Evolutionary conservation across 2,888 invertebrate species (phyloP), one percentile per base, ranked within the genome.

Genomic region (Caenorhabditis drosophilae): DNA sequence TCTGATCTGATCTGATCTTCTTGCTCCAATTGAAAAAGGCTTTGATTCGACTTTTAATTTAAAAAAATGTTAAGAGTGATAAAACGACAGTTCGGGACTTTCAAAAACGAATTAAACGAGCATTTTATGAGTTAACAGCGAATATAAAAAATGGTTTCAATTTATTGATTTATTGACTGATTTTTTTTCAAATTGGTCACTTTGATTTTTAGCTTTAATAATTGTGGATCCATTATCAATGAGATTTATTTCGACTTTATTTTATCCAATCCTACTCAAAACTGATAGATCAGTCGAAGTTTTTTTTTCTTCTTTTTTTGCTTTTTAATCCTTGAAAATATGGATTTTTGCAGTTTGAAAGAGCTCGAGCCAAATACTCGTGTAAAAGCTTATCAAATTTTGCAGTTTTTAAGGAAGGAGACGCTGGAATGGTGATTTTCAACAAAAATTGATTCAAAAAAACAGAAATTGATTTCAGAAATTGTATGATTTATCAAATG

Each of bases 191-290:
- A n/a, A n/a, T n/a, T n/a, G n/a, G n/a, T n/a, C n/a, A 9, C 6
- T 40, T 36, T 18, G 2, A 18, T 0, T 47, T 56, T 35, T 36
- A 62, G 63, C 55, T 16, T 36, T 64, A 7, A 12, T 64, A 15
- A 38, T 64, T n/a, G 59, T 59, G 9, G 64, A 64, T 44, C 48
- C 64, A 6, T 44, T 64, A 15, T 54, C 64, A 4, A 55, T 48
- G 48, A 55, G 41, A 53, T 58, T 64, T 18, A 47, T 64, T 15
- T 53, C 50, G 11, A 55, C 54, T 7, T 18, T 64, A n/a, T 57
- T 63, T 45, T 34, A 49, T 35, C 40, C 41, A 1, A 18, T 52
- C n/a, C 26, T 52, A 38, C 31, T 62, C 18, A 50, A 50, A 4
- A 25, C 34, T 7, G 47, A 56, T 51, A 31, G 7, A 12, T 9